Base-by-base conservation (phyloP, 2,797 vertebrate species). In the Sebastes iracundus region DNA sequence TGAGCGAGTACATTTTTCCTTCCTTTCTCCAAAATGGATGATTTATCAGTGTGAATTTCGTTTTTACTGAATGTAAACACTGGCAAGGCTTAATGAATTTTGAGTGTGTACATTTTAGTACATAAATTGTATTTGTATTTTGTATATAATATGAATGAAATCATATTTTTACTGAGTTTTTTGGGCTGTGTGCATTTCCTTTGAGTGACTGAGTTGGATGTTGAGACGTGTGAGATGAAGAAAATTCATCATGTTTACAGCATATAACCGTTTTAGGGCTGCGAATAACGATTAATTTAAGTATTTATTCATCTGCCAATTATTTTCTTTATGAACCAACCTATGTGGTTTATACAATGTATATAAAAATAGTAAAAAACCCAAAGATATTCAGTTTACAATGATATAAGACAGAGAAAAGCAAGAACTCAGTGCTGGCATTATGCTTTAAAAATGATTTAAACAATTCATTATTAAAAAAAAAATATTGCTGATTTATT, bases 81-180 rank as follows among this genome's bases (percentile, higher is more conserved):
- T 84, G 89, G 93, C 88, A 53, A 81, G 74, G 93, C 90, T 90
- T 96, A 93, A 94, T 90, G 89, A 94, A 87, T 90, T 86, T 86
- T 92, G 92, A 92, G 93, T 93, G 92, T 96, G 96, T 96, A 96
- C 95, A 95, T 96, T 97, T 97, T 97, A 95, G 96, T 97, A 97
- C 96, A 95, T 96, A 94, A 93, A 93, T 92, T 91, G 89, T 95
- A 95, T 95, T 95, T 93, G 89, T 95, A 96, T 97, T 97, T 97
- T 97, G 92, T 96, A 96, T 88, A 96, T 93, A 92, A 90, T 83
- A 93, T 95, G 93, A 94, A 95, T 91, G 89, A 94, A 94, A 95
- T 95, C 83, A 80, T 96, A 96, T 96, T 96, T 96, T 96, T 96
- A 95, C 93, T 93, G 93, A 94, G 73, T 70, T 72, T 58, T 25